Evolutionary conservation across 2,113 vertebrate species (phyloP).

Genomic region (Abramis brama): DNA sequence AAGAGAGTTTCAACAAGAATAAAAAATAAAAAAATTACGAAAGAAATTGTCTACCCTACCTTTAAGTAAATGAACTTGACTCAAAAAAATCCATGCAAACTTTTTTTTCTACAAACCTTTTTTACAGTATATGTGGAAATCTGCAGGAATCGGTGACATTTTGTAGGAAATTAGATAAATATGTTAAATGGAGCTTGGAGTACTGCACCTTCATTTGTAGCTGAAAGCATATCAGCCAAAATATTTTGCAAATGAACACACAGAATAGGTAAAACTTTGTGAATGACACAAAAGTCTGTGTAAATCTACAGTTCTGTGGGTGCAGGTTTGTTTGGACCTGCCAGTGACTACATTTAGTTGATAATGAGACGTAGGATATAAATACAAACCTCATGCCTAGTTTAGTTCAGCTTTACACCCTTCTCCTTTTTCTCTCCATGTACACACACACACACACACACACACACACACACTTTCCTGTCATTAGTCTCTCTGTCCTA

Average conservation of each 20-base stretch:
- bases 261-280: not conserved
- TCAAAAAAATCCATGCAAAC: too few species aligned
- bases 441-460: slow-evolving; percentile 42
- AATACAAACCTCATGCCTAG: not conserved
- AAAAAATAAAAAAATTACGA: too few species aligned
- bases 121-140: not conserved
- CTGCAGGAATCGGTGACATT: not conserved
- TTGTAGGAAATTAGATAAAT: not conserved
- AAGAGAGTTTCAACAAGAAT: too few species aligned
- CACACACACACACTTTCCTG: slow-evolving; percentile 2
- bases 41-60: too few species aligned
- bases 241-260: not conserved
- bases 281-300: not conserved
- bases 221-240: not conserved
- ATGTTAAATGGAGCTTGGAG: not conserved
- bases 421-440: slow-evolving; percentile 27
- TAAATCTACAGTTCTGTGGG: not conserved
- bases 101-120: not conserved
- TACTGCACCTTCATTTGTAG: not conserved
- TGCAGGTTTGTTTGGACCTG: not conserved
- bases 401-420: slow-evolving; percentile 28
- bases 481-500: slow-evolving; percentile 29
- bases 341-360: not conserved
- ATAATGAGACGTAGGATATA: slow-evolving; percentile 11
- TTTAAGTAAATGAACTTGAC: too few species aligned